phyloP scores from a whole-genome alignment of 2,797 vertebrate genomes.

The Galaxias olidus region DNA sequence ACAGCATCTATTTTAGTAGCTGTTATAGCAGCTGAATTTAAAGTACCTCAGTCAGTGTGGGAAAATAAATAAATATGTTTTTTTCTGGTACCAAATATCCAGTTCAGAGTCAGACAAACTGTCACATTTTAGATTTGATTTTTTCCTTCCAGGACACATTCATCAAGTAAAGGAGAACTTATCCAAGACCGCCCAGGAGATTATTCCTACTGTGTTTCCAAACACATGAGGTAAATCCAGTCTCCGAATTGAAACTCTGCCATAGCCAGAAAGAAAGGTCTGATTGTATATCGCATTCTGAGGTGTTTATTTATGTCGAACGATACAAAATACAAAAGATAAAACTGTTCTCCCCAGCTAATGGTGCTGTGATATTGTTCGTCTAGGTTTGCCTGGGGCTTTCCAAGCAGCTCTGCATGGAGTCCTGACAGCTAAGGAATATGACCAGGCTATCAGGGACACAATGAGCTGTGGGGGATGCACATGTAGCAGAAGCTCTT shows the following conservation, averaged over 20 bases:
- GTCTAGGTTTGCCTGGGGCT: constrained; percentile 76
- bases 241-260: background rate
- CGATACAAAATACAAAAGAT: background rate
- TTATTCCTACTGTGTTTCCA: constrained; percentile 71
- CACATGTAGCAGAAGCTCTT: constrained; percentile 77
- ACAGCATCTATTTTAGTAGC: too few relatives aligned
- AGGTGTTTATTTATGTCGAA: background rate
- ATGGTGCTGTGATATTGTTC: constrained; percentile 2
- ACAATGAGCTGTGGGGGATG: constrained; percentile 78
- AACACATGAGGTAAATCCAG: constrained; percentile 72
- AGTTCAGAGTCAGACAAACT: too few relatives aligned
- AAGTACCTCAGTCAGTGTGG: too few relatives aligned
- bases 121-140: background rate
- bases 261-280: background rate
- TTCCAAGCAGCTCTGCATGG: constrained; percentile 79
- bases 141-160: constrained; percentile 64
- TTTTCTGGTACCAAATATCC: too few relatives aligned
- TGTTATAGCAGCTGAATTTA: too few relatives aligned
- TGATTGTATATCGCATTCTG: background rate
- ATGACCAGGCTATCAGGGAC: constrained; percentile 69
- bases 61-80: too few relatives aligned
- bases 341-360: background rate
- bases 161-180: constrained; percentile 72
- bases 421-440: constrained; percentile 69
- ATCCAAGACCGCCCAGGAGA: constrained; percentile 59